Evolutionary conservation across 1,140 invertebrate genomes (phyloP).

Genomic region (Polypedilum pembai): DNA sequence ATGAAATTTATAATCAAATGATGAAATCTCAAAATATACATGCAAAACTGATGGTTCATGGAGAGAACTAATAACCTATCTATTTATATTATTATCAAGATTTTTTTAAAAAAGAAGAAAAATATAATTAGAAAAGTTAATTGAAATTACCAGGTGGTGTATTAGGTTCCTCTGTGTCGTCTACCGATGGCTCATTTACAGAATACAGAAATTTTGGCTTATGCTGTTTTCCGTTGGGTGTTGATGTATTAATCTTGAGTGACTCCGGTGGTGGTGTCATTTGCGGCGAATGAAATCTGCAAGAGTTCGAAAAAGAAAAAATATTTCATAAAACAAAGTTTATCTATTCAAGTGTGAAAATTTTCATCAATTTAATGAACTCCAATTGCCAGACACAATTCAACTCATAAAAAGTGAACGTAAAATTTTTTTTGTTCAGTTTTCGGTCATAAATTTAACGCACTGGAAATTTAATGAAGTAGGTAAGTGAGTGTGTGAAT

Average conservation of each 20-base stretch:
- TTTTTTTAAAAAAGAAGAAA: background rate
- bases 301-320: too few relatives aligned
- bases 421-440: background rate
- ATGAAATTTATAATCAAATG: background rate
- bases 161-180: background rate
- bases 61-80: background rate
- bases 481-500: background rate
- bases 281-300: background rate
- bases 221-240: background rate
- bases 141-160: background rate
- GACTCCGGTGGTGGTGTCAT: constrained; percentile 1
- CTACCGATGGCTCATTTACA: background rate
- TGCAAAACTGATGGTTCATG: too few relatives aligned
- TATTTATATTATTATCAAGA: background rate
- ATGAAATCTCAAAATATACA: too few relatives aligned
- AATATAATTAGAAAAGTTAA: background rate
- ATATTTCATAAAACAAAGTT: background rate
- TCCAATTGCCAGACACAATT: background rate
- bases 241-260: background rate
- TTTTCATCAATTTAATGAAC: background rate
- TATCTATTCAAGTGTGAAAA: background rate
- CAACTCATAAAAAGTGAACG: background rate
- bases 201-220: background rate
- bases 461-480: constrained; percentile 13
- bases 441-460: background rate